Percentiles rank a stretch among this genome's conserved stretches.
Evolutionary conservation across 1,140 invertebrate genomes (phyloP).

Genomic region (Drosophila suzukii): DNA sequence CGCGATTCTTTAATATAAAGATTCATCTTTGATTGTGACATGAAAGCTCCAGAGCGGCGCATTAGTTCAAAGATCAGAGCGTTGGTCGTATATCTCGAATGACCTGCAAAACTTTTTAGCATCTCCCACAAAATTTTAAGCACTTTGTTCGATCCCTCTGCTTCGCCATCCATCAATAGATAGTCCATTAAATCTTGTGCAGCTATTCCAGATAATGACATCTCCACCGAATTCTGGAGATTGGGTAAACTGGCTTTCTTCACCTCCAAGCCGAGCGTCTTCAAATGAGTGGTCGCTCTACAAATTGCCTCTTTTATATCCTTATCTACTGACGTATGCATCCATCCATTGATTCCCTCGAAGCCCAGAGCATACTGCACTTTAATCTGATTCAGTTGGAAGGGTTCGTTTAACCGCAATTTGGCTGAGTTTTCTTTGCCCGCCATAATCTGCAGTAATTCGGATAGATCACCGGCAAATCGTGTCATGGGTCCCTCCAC

Average conservation of each 20-base stretch:
- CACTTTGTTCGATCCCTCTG: not conserved
- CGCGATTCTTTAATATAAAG: conserved; percentile 43
- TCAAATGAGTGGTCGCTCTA: conserved; percentile 48
- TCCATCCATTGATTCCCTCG: conserved; percentile 62
- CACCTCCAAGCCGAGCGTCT: conserved; percentile 40
- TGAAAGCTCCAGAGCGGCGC: conserved; percentile 61
- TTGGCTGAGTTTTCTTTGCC: conserved; percentile 73
- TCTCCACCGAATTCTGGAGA: conserved; percentile 65
- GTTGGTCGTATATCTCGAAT: conserved; percentile 62
- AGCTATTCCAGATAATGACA: conserved; percentile 46
- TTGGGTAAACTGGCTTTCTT: conserved; percentile 30
- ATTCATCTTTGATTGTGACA: conserved; percentile 35
- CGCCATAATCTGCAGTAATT: conserved; percentile 88
- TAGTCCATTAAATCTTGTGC: conserved; percentile 44
- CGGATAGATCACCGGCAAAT: conserved; percentile 90
- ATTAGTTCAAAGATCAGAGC: conserved; percentile 68
- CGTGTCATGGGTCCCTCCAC: conserved; percentile 92
- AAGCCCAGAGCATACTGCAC: conserved; percentile 75
- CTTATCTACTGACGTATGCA: conserved; percentile 49
- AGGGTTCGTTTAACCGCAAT: conserved; percentile 84
- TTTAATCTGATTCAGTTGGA: conserved; percentile 87
- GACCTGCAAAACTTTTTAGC: conserved; percentile 22
- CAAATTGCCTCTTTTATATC: conserved; percentile 54
- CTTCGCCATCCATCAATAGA: conserved; percentile 26
- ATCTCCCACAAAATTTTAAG: conserved; percentile 43